Evolutionary conservation across 2,797 vertebrate species (phyloP).

Genomic region (Xyrichtys novacula): DNA sequence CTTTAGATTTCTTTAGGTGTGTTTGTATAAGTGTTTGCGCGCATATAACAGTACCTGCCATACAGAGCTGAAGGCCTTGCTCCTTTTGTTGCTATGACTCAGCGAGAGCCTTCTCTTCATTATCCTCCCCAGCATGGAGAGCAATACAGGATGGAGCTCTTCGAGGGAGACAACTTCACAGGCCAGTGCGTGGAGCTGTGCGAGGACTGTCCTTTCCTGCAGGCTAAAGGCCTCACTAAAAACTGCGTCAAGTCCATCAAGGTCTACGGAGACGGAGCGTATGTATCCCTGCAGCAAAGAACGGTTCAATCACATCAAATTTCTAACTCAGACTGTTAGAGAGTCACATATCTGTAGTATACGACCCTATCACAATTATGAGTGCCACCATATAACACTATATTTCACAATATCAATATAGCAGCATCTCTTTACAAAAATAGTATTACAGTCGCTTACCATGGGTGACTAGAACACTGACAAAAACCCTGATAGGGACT

Average conservation of each 20-base stretch:
- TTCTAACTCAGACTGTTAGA: too few species aligned
- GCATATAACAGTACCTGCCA: not conserved
- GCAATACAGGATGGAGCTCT: slow-evolving; percentile 89
- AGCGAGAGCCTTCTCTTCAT: slow-evolving; percentile 34
- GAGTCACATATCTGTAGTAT: too few species aligned
- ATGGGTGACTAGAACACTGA: too few species aligned
- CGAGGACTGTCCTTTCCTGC: slow-evolving; percentile 90
- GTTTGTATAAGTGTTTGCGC: slow-evolving; percentile 8
- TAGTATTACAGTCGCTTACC: too few species aligned
- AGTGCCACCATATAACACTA: too few species aligned
- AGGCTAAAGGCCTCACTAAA: slow-evolving; percentile 86
- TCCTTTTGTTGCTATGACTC: slow-evolving; percentile 45
- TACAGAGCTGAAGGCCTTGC: slow-evolving; percentile 30
- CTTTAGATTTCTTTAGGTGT: slow-evolving; percentile 43
- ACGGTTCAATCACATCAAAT: too few species aligned
- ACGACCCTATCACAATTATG: too few species aligned
- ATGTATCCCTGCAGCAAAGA: slow-evolving; percentile 74
- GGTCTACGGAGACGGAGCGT: slow-evolving; percentile 90
- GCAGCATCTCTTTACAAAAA: too few species aligned
- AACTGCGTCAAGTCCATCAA: slow-evolving; percentile 88
- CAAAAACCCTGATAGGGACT: too few species aligned
- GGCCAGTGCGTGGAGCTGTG: slow-evolving; percentile 89
- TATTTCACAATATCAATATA: too few species aligned
- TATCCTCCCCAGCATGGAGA: slow-evolving; percentile 85
- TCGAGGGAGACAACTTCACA: slow-evolving; percentile 85